These are phyloP conservation scores for Neodiprion pinetum DNA, from an alignment of 1,140 invertebrate species.

Conservation along the genomic window DNA sequence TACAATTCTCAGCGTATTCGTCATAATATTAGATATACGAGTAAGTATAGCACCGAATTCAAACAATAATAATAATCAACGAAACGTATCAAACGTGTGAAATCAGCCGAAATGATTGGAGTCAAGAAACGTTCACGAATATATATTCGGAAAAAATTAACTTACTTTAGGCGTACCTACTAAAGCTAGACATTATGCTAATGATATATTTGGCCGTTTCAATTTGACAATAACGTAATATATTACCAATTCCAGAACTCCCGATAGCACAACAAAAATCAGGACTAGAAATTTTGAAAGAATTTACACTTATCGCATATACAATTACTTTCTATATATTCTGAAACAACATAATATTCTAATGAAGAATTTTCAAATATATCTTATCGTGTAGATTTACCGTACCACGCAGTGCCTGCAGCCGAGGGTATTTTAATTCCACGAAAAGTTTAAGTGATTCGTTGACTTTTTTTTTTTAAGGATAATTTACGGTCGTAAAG, in stretches of 20 bases:
- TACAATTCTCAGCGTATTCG: slow-evolving; percentile 46
- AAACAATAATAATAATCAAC: not conserved
- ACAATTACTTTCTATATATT: slow-evolving; percentile 28
- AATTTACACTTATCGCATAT: slow-evolving; percentile 27
- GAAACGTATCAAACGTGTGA: no score
- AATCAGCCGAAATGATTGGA: not conserved
- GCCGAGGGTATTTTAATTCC: not conserved
- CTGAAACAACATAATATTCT: slow-evolving; percentile 25
- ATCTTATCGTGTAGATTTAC: slow-evolving; percentile 21
- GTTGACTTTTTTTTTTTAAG: no score
- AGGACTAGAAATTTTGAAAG: slow-evolving; percentile 52
- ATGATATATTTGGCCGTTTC: slow-evolving; percentile 57
- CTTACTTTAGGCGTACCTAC: not conserved
- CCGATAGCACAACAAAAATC: slow-evolving; percentile 25
- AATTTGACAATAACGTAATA: slow-evolving; percentile 14
- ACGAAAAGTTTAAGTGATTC: no score
- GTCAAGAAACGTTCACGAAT: not conserved
- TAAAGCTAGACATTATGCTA: slow-evolving; percentile 25
- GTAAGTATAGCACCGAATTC: slow-evolving; percentile 1
- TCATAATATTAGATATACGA: not conserved
- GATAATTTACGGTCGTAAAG: no score
- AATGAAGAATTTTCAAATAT: slow-evolving; percentile 31
- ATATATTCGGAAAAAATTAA: not conserved
- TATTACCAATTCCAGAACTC: slow-evolving; percentile 1
- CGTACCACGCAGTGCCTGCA: not conserved